Evolutionary conservation across 1,140 invertebrate genomes (phyloP), one percentile per base, ranked within the genome.

Genomic region (Zaprionus vittiger): DNA sequence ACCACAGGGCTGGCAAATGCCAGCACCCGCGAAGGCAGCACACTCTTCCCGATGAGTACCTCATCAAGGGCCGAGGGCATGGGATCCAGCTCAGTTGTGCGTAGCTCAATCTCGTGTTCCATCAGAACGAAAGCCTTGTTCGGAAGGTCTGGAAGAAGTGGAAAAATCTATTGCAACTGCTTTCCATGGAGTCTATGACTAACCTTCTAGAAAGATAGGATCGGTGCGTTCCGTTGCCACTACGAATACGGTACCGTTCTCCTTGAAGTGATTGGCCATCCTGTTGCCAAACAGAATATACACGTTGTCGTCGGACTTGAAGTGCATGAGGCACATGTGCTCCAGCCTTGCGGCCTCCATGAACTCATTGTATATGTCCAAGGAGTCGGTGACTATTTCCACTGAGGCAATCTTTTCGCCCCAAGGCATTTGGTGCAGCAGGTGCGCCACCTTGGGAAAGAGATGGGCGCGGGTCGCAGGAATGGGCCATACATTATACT

Each of bases 401-500:
- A 93, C 91, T 0, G 92, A 92, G 17, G 92, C 92, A 49, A 91
- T 93, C 72, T 86, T 83, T 56, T 93, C 90, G 7, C 84, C 89
- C 92, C 92, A 93, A 0, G 92, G 92, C 91, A 93, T 91, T 70
- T 92, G 91, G 28, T 93, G 84, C 38, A 93, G 61, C 44, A 93
- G 59, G 28, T 92, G 92, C 0, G 92, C 92, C 11, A 91, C 92
- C 41, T 91, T 92, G 5, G 92, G 91, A 38, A 93, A 93, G 0
- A 93, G 37, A 26, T 83, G 73, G 0, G 37, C 55, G 1, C 81
- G 78, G 0, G 79, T 77, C n/a, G 81, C 68, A 1, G 90, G 79
- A 63, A 93, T 91, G n/a, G 92, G 83, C 92, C 92, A 93, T 2
- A 93, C 92, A 74, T 92, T 91, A 59, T 93, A 93, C 34, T 92